These are phyloP conservation scores for Drosophila nikananu DNA, from an alignment of 1,140 invertebrate species.

Conservation along the genomic window DNA sequence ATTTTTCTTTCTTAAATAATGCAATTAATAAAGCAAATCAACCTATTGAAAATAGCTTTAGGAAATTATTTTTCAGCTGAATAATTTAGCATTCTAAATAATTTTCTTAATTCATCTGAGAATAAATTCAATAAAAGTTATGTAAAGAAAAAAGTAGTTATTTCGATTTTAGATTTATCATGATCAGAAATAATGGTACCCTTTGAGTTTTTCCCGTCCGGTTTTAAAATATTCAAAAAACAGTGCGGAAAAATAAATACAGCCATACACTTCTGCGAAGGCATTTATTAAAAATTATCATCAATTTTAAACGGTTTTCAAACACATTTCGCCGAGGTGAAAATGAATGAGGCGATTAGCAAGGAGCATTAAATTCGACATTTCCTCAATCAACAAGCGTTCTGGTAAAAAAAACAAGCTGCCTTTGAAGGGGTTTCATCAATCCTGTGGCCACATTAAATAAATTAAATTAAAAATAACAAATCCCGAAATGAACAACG, in stretches of 20 bases:
- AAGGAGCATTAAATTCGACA: slow-evolving; percentile 70
- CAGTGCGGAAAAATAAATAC: slow-evolving; percentile 8
- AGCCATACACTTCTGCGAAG: slow-evolving; percentile 27
- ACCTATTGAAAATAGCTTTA: no score
- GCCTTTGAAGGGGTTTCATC: slow-evolving; percentile 65
- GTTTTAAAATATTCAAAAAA: neutral
- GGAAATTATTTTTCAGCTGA: no score
- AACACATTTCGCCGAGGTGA: slow-evolving; percentile 58
- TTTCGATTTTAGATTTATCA: neutral
- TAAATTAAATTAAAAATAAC: slow-evolving; percentile 78
- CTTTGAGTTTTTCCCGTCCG: no score
- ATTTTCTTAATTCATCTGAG: neutral
- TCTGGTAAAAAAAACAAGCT: slow-evolving; percentile 25
- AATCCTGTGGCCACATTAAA: slow-evolving; percentile 68
- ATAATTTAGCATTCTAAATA: no score
- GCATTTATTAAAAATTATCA: slow-evolving; percentile 72
- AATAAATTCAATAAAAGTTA: neutral
- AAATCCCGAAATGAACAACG: slow-evolving; percentile 65
- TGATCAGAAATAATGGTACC: neutral
- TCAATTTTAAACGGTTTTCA: slow-evolving; percentile 70
- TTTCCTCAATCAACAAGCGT: slow-evolving; percentile 68
- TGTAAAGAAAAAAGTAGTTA: neutral
- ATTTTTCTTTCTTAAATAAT: no score
- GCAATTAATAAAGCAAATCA: no score
- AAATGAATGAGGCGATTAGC: slow-evolving; percentile 60